These are phyloP conservation scores for Meloe dianella DNA, from an alignment of 2,888 invertebrate genomes.

Conservation along the genomic window DNA sequence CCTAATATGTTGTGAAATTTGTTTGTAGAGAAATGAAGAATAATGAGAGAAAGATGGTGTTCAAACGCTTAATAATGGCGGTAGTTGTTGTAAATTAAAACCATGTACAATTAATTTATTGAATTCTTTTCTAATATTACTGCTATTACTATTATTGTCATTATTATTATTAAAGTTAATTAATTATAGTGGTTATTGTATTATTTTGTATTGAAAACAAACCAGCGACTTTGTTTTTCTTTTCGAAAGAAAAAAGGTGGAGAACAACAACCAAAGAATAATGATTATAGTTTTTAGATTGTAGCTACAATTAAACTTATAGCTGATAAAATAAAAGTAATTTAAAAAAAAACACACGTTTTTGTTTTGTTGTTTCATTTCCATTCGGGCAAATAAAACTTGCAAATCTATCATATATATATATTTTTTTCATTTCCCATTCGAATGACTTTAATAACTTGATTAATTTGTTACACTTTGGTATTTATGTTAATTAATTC, in stretches of 20 bases:
- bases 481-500: slow-evolving; percentile 1
- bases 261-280: slow-evolving; percentile 51
- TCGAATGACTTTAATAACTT: neutral
- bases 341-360: slow-evolving; percentile 31
- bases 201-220: slow-evolving; percentile 30
- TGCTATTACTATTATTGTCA: slow-evolving; percentile 31
- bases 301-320: slow-evolving; percentile 51
- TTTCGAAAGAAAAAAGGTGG: neutral
- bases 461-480: slow-evolving; percentile 1
- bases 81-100: slow-evolving; percentile 49
- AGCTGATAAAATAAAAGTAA: slow-evolving; percentile 47
- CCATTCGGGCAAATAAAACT: too few species aligned
- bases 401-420: too few species aligned
- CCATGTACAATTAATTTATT: slow-evolving; percentile 48
- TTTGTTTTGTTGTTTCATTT: neutral
- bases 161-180: slow-evolving; percentile 29
- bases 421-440: neutral
- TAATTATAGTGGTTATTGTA: slow-evolving; percentile 31
- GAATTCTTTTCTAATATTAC: slow-evolving; percentile 43
- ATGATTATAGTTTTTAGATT: slow-evolving; percentile 54
- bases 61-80: slow-evolving; percentile 45
- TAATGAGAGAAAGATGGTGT: slow-evolving; percentile 39
- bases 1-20: slow-evolving; percentile 49
- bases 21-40: slow-evolving; percentile 44
- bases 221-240: slow-evolving; percentile 37